Conservation (phyloP, 2,888 invertebrate genomes). For the Siphonodentalium dalli region DNA sequence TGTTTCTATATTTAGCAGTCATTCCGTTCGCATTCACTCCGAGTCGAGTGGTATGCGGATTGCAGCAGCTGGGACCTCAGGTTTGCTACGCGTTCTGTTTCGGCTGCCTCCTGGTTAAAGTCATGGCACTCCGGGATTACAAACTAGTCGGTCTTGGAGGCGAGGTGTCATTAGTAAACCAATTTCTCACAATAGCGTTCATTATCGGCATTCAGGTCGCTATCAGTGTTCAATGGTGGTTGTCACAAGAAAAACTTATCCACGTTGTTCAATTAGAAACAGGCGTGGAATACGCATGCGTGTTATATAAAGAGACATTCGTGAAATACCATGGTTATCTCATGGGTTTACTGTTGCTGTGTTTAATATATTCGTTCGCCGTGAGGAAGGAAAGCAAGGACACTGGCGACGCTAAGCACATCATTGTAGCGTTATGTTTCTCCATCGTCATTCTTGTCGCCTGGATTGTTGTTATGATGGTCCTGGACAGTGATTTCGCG, state of each 20-base stretch:
- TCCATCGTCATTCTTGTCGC: conserved; percentile 75
- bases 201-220: conserved; percentile 78
- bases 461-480: conserved; percentile 72
- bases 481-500: conserved; percentile 42
- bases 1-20: conserved; percentile 63
- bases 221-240: conserved; percentile 62
- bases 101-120: conserved; percentile 88
- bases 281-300: conserved; percentile 38
- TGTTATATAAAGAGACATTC: conserved; percentile 39
- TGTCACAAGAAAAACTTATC: conserved; percentile 45
- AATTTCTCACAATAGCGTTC: conserved; percentile 83
- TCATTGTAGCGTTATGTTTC: conserved; percentile 84
- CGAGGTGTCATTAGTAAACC: conserved; percentile 77
- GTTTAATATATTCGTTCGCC: conserved; percentile 82
- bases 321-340: conserved; percentile 81
- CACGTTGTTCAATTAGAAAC: conserved; percentile 29
- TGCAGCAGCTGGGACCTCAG: conserved; percentile 64
- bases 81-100: conserved; percentile 78
- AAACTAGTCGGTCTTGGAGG: conserved; percentile 82
- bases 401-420: conserved; percentile 89
- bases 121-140: conserved; percentile 88
- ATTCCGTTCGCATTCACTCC: conserved; percentile 65
- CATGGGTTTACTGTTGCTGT: conserved; percentile 82
- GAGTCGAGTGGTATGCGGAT: conserved; percentile 62
- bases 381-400: conserved; percentile 87